phyloP scores from a whole-genome alignment of 2,113 vertebrate species.

The Aspiorhynchus laticeps region DNA sequence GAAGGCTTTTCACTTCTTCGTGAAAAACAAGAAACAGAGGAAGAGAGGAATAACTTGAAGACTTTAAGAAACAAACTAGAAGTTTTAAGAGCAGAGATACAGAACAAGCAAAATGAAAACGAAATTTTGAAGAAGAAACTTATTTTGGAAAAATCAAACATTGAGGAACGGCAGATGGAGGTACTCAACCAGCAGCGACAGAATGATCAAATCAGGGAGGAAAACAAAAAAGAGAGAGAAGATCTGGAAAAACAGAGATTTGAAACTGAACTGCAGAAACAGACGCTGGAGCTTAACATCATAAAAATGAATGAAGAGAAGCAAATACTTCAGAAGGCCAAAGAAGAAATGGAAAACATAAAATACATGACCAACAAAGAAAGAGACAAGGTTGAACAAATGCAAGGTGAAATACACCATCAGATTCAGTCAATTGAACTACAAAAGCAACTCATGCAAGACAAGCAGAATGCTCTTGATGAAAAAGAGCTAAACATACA shows the following conservation, averaged over 20 bases:
- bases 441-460: constrained; percentile 20
- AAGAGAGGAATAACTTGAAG: constrained; percentile 9
- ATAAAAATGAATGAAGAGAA: background rate
- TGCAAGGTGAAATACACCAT: background rate
- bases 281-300: background rate
- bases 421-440: constrained; percentile 18
- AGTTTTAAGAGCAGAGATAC: constrained; percentile 6
- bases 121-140: constrained; percentile 29
- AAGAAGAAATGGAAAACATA: constrained; percentile 25
- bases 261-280: constrained; percentile 16
- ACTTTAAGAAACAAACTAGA: background rate
- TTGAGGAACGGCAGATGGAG: background rate
- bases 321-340: background rate
- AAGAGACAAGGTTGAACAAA: constrained; percentile 28
- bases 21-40: constrained; percentile 31
- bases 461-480: constrained; percentile 11
- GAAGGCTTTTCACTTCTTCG: background rate
- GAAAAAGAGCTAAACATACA: constrained; percentile 21
- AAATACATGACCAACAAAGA: constrained; percentile 15
- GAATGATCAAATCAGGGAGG: constrained; percentile 25
- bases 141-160: background rate
- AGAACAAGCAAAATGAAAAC: background rate
- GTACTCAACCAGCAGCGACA: constrained; percentile 19
- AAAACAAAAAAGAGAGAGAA: background rate
- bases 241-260: constrained; percentile 13